Evolutionary conservation across 2,113 vertebrate species (phyloP), one percentile per base, ranked within the genome.

Genomic region (Cheirogaleus medius): DNA sequence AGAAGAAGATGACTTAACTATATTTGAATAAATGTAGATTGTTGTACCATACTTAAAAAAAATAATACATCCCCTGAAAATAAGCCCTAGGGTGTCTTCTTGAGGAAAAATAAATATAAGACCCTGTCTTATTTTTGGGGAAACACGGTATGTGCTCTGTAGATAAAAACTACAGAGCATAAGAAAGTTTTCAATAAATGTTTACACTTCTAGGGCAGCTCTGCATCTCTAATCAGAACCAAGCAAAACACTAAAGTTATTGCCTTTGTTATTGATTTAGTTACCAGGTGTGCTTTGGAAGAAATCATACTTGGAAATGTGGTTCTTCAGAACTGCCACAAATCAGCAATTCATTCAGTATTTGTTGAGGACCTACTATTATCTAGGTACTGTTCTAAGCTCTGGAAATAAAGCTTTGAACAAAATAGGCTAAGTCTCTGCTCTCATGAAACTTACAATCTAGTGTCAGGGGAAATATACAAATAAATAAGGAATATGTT

Each of bases 361-460:
- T 87, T 86, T 95, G 13, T 64, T 64, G 34, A 81, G 44, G 52
- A 91, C 44, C 34, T 88, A 49, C 60, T 91, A 13, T 66, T 47
- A 91, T 37, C 54, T 47, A 91, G 83, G 58, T 21, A 56, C 7
- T 56, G 6, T 60, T 60, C 8, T 95, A 77, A 96, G 34, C 37
- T 76, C 83, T 93, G 78, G 34, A 29, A 20, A 60, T 95, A 90
- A 81, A 77, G n/a, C 78, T 88, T 81, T 89, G 68, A 69, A 85
- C 25, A 88, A 93, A 69, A 42, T 0, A 89, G 66, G 49, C 37
- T 47, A 89, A 76, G 39, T 77, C 71, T 81, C 66, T 77, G 47
- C 39, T 34, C 37, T 86, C 56, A 74, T 29, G 44, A 85, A 89
- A 96, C 27, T n/a, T 76, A 74, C 6, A 76, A 47, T 58, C 42